Base-by-base conservation (phyloP, 2,888 invertebrate genomes). In the Rosalia funebris region DNA sequence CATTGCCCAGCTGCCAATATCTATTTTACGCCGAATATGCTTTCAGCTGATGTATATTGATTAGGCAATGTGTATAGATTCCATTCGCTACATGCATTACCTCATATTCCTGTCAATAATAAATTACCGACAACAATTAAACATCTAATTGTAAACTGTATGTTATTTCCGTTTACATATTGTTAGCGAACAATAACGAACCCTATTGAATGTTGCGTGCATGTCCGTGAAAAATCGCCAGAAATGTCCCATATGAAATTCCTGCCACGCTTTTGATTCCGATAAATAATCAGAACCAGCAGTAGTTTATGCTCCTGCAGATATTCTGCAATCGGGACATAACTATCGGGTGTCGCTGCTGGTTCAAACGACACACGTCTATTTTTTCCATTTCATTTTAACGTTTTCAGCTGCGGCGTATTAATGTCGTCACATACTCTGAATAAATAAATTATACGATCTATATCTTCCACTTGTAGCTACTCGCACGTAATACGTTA, bases 131-230 rank as follows among this genome's bases (percentile, higher is more conserved):
- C 16, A 34, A 16, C 47, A 34, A 47, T 47, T 47, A 47, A 47
- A 16, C 47, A 19, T 16, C 47, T 47, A 47, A 47, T 47, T 47
- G 47, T 47, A 47, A 47, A 47, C 11, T 47, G 47, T 11, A 32
- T 36, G 32, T 47, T 47, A 47, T 47, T 34, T 47, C 47, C 36
- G 36, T 47, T 47, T 47, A 16, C 47, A 47, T 47, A 47, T 47
- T 47, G 47, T 47, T 47, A 47, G 16, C 11, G 32, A 9, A 17
- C 47, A 47, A 47, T 47, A 47, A 47, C 47, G 34, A 34, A 11
- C 12, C 1, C 12, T 3, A 14, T 44, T 25, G 44, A 44, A 44
- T 44, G 44, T 44, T 2, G 4, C 4, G 20, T 25, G 20, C 12
- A 44, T 14, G 17, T 1, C 25, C 20, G 12, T 44, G 25, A 44